Percentiles rank a stretch among this genome's conserved stretches.
phyloP scores from a whole-genome alignment of 2,888 invertebrate species.

The Argyra leucocephala region DNA sequence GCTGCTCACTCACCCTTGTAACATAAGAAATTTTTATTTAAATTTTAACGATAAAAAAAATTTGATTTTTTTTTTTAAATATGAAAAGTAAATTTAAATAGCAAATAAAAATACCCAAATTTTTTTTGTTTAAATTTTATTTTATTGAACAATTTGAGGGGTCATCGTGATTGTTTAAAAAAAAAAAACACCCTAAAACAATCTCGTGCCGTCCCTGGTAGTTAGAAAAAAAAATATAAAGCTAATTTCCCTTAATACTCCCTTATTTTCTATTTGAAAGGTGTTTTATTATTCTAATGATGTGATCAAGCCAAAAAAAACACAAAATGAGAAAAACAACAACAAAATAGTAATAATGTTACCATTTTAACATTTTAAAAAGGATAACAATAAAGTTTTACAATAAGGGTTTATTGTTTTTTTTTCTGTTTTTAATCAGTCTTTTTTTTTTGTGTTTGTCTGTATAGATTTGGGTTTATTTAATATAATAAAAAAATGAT shows the following conservation, averaged over 20 bases:
- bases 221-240: not conserved
- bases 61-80: not conserved
- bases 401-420: not conserved
- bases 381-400: not conserved
- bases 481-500: too few species aligned
- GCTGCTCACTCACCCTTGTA: too few species aligned
- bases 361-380: not conserved
- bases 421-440: too few species aligned
- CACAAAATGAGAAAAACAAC: too few species aligned
- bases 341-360: too few species aligned
- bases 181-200: not conserved
- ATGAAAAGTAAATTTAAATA: not conserved
- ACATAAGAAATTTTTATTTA: not conserved
- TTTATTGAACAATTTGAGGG: not conserved
- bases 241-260: not conserved
- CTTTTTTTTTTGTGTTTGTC: too few species aligned
- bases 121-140: too few species aligned
- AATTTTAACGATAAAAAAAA: not conserved
- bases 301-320: not conserved
- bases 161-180: not conserved
- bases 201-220: not conserved
- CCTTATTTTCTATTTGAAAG: constrained; percentile 6
- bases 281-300: constrained; percentile 3
- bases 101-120: not conserved
- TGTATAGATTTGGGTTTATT: too few species aligned